Percentiles rank a stretch among this genome's conserved stretches.
Evolutionary conservation across 2,888 invertebrate genomes (phyloP).

Genomic region (Cheilosia vulpina): DNA sequence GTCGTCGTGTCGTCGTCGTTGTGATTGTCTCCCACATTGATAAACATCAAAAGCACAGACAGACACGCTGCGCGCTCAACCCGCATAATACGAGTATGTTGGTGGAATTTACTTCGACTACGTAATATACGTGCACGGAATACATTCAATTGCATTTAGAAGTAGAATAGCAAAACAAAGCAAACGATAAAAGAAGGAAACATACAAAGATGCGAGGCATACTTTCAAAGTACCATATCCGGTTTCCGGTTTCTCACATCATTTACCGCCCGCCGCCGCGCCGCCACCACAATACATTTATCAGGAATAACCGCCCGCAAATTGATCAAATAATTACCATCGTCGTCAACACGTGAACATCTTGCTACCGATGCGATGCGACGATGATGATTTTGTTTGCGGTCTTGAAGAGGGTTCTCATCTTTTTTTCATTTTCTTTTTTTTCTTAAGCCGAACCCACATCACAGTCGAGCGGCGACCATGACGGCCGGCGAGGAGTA

Average conservation of each 20-base stretch:
- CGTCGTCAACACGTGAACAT: conserved; percentile 62
- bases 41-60: conserved; percentile 64
- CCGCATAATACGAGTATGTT: conserved; percentile 19
- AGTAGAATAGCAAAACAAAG: conserved; percentile 65
- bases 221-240: conserved; percentile 45
- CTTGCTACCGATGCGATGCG: conserved; percentile 50
- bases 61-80: conserved; percentile 49
- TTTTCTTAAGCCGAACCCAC: conserved; percentile 49
- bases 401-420: conserved; percentile 20
- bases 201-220: conserved; percentile 29
- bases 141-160: conserved; percentile 65
- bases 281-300: conserved; percentile 50
- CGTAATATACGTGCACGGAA: conserved; percentile 52
- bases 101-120: conserved; percentile 44
- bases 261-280: conserved; percentile 35
- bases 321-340: conserved; percentile 71
- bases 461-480: conserved; percentile 8
- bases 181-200: conserved; percentile 32
- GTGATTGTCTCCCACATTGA: conserved; percentile 71
- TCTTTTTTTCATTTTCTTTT: conserved; percentile 13
- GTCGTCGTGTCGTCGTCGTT: conserved; percentile 19
- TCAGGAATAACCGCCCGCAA: conserved; percentile 59
- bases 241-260: conserved; percentile 72
- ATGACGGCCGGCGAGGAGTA: conserved; percentile 3
- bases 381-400: conserved; percentile 36